A percentile compares a stretch with the other conserved stretches of the same genome.
These are phyloP conservation scores for Semicossyphus pulcher DNA, from an alignment of 2,113 vertebrate genomes.

Conservation along the genomic window DNA sequence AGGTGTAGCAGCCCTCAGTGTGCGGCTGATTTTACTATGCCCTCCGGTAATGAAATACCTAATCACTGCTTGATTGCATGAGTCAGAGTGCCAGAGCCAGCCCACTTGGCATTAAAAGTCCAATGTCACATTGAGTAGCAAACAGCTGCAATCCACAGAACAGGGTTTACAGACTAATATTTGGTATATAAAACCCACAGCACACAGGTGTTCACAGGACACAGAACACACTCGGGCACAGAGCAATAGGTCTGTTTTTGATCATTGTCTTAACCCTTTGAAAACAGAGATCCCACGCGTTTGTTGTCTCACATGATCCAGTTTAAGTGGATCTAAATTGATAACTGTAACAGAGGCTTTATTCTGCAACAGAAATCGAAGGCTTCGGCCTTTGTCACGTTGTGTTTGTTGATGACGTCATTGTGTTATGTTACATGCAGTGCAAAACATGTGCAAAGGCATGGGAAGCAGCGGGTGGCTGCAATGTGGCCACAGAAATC, in stretches of 20 bases:
- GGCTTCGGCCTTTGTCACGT: too few species aligned
- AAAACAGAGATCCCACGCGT: too few species aligned
- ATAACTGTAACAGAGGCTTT: neutral
- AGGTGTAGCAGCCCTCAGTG: conserved; percentile 34
- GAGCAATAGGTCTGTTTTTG: neutral
- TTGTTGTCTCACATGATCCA: too few species aligned
- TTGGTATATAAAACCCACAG: conserved; percentile 46
- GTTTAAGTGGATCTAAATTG: neutral
- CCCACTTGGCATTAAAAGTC: conserved; percentile 41
- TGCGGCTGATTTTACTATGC: conserved; percentile 49
- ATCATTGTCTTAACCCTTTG: neutral
- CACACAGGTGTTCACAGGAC: conserved; percentile 20
- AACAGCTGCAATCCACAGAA: conserved; percentile 43
- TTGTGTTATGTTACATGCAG: too few species aligned
- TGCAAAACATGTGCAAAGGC: too few species aligned
- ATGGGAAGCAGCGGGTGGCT: too few species aligned
- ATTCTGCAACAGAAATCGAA: too few species aligned
- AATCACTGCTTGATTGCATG: conserved; percentile 66
- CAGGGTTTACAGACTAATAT: conserved; percentile 50
- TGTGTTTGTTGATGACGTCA: too few species aligned
- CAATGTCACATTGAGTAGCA: conserved; percentile 65
- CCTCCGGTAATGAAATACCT: conserved; percentile 62
- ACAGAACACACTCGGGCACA: conserved; percentile 3
- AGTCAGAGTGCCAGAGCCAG: conserved; percentile 41
- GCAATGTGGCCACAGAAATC: too few species aligned